Evolutionary conservation across 2,797 vertebrate species (phyloP).

Genomic region (Enteromius argenteus): DNA sequence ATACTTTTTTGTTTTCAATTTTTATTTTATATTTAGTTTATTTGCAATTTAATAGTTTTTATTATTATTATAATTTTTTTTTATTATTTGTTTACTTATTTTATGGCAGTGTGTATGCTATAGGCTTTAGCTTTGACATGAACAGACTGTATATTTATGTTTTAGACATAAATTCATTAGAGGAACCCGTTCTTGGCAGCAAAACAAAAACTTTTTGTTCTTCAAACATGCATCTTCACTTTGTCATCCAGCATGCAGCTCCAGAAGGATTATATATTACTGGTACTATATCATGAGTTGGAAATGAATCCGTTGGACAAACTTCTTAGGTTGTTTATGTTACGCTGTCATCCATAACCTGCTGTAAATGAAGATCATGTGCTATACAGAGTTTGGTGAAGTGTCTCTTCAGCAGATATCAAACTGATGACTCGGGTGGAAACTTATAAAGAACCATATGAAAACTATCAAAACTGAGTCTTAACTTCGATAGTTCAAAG

Average conservation of each 20-base stretch:
- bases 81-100: not conserved
- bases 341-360: slow-evolving; percentile 58
- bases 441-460: slow-evolving; percentile 21
- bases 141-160: not conserved
- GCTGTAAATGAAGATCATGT: slow-evolving; percentile 56
- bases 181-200: not conserved
- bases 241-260: not conserved
- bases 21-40: not conserved
- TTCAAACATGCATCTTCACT: slow-evolving; percentile 9
- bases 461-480: slow-evolving; percentile 10
- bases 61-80: not conserved
- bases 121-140: not conserved
- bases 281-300: slow-evolving; percentile 19
- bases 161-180: slow-evolving; percentile 8
- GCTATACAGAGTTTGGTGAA: slow-evolving; percentile 57
- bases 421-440: slow-evolving; percentile 50
- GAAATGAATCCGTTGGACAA: slow-evolving; percentile 20
- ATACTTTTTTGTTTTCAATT: not conserved
- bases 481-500: slow-evolving; percentile 3
- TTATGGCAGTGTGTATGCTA: not conserved
- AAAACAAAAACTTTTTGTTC: slow-evolving; percentile 43
- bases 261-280: slow-evolving; percentile 15
- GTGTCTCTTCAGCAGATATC: slow-evolving; percentile 59
- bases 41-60: not conserved
- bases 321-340: slow-evolving; percentile 41